A percentile compares a stretch with the other conserved stretches of the same genome.
Conservation (phyloP, 2,797 vertebrate species). For the Lagodon rhomboides region DNA sequence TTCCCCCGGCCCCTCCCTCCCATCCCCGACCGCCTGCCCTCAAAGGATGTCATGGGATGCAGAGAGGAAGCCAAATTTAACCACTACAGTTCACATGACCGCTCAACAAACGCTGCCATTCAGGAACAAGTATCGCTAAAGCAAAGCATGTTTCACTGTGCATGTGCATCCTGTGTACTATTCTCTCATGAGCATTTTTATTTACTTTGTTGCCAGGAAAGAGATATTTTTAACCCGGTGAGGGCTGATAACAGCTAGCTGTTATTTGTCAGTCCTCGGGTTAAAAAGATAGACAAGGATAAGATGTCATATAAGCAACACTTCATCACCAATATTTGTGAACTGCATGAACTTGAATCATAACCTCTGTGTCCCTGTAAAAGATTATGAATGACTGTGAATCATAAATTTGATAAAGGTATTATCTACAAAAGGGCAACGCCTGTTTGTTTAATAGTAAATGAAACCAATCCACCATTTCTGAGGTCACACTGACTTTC, state of each 20-base stretch:
- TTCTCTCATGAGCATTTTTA: constrained; percentile 1
- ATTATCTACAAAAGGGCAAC: neutral
- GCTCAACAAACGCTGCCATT: constrained; percentile 74
- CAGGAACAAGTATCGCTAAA: constrained; percentile 49
- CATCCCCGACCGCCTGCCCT: constrained; percentile 28
- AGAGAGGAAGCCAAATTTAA: constrained; percentile 69
- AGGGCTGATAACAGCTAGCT: neutral
- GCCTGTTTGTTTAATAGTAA: neutral
- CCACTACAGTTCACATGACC: constrained; percentile 78
- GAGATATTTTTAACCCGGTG: too few species aligned
- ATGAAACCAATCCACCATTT: neutral
- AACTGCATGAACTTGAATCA: neutral
- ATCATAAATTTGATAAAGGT: neutral
- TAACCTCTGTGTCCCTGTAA: neutral
- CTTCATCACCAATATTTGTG: neutral
- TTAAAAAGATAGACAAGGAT: too few species aligned
- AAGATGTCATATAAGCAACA: neutral
- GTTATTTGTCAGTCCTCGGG: too few species aligned
- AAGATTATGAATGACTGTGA: too few species aligned
- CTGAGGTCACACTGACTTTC: neutral
- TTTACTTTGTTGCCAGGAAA: too few species aligned
- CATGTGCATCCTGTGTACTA: constrained; percentile 13
- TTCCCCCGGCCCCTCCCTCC: constrained; percentile 3
- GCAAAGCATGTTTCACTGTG: constrained; percentile 33
- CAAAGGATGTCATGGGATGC: constrained; percentile 75